Evolutionary conservation across 2,888 invertebrate species (phyloP), one percentile per base, ranked within the genome.

Genomic region (Archips crataeganus): DNA sequence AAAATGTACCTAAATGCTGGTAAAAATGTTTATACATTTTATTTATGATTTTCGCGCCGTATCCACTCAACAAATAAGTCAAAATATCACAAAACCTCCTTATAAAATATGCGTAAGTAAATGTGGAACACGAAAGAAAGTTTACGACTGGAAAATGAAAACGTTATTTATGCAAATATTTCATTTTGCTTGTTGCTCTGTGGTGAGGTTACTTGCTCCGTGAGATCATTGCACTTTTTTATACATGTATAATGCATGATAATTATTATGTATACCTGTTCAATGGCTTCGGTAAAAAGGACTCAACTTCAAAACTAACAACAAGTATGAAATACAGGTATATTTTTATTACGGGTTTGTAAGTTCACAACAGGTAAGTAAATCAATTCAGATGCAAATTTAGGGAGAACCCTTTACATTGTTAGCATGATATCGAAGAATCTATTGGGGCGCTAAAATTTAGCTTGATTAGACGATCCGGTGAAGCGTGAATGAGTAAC

Each of bases 111-210:
- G 54, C 63, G 57, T 45, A 63, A 47, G 34, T 47, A 72, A 62
- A 67, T 62, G 54, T 62, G 54, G 23, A 57, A 68, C 67, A 68
- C 51, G 42, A 62, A 72, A 68, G 39, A 72, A 72, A 63, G 67
- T 68, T 67, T 59, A 49, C 32, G 36, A 59, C 57, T 63, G 49
- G 57, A 63, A 67, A 71, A 59, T 68, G 54, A 57, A 62, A 62
- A 67, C 36, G 51, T 62, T 67, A 67, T 67, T 62, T 67, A 67
- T 67, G 62, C 62, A 72, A 72, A 67, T 57, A 63, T 59, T 47
- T 47, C 42, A 72, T 68, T 67, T 62, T 62, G 67, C 62, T 72
- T 47, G 36, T 57, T 71, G 39, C 57, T 39, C 6, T 36, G 65
- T 47, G 62, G 45, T 71, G 45, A 47, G 57, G 61, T 66, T 39